A percentile compares a stretch with the other conserved stretches of the same genome.
phyloP scores from a whole-genome alignment of 2,888 invertebrate genomes.

The Dynastes tityus region DNA sequence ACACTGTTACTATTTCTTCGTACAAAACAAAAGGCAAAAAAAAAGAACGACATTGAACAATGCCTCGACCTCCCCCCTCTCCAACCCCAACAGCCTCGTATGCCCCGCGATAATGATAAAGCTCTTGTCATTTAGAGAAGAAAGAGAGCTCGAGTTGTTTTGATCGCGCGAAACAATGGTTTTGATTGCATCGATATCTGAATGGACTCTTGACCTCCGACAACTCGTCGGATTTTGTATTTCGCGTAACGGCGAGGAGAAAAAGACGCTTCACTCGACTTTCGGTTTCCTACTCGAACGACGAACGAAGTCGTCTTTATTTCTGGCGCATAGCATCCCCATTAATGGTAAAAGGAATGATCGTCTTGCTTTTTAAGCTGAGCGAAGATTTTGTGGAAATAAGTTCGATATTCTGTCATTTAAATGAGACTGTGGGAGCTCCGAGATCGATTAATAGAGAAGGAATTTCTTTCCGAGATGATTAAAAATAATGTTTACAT shows the following conservation, averaged over 20 bases:
- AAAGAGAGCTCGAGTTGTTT: conserved; percentile 21
- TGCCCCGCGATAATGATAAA: background rate
- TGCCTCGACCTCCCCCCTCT: background rate
- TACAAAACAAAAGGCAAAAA: background rate
- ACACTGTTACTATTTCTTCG: background rate
- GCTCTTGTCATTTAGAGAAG: background rate
- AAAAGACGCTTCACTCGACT: conserved; percentile 10
- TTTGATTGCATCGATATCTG: conserved; percentile 60
- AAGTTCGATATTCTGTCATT: background rate
- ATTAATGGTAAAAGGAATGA: background rate
- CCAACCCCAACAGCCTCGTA: too few relatives aligned
- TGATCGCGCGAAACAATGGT: conserved; percentile 54
- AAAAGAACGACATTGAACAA: background rate
- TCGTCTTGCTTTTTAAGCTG: too few relatives aligned
- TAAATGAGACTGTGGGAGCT: background rate
- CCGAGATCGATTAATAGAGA: too few relatives aligned
- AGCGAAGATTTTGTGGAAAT: background rate
- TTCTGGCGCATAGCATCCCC: background rate
- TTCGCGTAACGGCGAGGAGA: conserved; percentile 8
- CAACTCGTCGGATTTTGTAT: conserved; percentile 30
- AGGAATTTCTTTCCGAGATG: too few relatives aligned
- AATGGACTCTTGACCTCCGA: conserved; percentile 58
- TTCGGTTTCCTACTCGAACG: background rate
- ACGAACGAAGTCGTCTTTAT: background rate
- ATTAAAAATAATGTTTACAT: too few relatives aligned